These are phyloP conservation scores for Acleris literana DNA, from an alignment of 2,888 invertebrate genomes.

Conservation along the genomic window DNA sequence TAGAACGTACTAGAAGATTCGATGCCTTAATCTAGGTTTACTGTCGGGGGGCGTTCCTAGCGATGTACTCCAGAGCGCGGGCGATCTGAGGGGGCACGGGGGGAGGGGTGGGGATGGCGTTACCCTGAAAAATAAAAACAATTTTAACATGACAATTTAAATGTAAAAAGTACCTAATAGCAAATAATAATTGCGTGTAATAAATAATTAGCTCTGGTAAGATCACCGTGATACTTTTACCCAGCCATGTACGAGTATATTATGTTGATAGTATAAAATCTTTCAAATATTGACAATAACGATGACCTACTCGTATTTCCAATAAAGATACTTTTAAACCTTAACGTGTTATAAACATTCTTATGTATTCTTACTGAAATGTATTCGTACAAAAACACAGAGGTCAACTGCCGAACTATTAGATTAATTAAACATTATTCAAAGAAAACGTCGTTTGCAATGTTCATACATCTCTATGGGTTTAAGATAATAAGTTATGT, in stretches of 20 bases:
- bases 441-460: not conserved
- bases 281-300: not conserved
- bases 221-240: too few species aligned
- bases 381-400: too few species aligned
- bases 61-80: conserved; percentile 66
- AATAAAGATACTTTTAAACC: not conserved
- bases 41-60: conserved; percentile 44
- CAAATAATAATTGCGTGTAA: too few species aligned
- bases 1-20: conserved; percentile 32
- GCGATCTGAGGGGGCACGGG: conserved; percentile 77
- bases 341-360: not conserved
- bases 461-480: conserved; percentile 1
- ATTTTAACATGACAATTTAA: not conserved
- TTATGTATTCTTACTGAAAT: too few species aligned
- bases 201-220: too few species aligned
- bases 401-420: too few species aligned
- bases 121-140: conserved; percentile 56
- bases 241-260: too few species aligned
- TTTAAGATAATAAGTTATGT: too few species aligned
- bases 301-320: not conserved
- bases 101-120: conserved; percentile 74
- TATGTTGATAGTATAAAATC: too few species aligned
- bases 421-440: too few species aligned
- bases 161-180: too few species aligned
- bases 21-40: conserved; percentile 42